Percentiles rank a stretch among this genome's conserved stretches.
These are phyloP conservation scores for Sphenopsis melanotis DNA, from an alignment of 2,797 vertebrate genomes.

Conservation along the genomic window DNA sequence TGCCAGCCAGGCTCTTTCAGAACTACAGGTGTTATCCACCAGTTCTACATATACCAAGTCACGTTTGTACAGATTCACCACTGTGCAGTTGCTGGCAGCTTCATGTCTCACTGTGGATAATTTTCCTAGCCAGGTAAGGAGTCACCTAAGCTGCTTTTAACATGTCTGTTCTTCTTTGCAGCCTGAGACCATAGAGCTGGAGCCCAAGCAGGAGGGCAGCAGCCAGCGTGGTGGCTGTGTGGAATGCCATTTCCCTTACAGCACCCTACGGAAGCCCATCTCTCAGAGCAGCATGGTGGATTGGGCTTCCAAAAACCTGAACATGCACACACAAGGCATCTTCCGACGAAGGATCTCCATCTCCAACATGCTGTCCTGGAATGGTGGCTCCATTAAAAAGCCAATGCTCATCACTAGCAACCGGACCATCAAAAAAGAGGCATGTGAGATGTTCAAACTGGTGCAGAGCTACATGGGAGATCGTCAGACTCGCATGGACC, in stretches of 20 bases:
- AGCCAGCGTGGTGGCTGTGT: constrained; percentile 59
- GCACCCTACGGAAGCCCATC: constrained; percentile 81
- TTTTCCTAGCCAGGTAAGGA: neutral
- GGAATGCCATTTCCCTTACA: constrained; percentile 78
- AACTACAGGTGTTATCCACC: neutral
- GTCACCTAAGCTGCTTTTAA: neutral
- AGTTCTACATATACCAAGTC: neutral
- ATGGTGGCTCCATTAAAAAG: constrained; percentile 87
- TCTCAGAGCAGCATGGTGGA: constrained; percentile 84
- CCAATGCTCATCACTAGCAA: constrained; percentile 91
- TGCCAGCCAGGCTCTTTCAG: neutral
- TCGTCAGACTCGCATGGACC: constrained; percentile 84
- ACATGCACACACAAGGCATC: constrained; percentile 90
- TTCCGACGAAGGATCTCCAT: constrained; percentile 89
- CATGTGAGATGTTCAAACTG: constrained; percentile 91
- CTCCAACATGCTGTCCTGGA: constrained; percentile 93
- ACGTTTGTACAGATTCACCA: neutral
- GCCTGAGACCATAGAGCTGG: constrained; percentile 75
- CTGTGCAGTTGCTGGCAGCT: neutral
- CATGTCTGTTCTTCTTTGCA: constrained; percentile 49
- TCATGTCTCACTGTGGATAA: neutral
- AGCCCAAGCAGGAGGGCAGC: constrained; percentile 74
- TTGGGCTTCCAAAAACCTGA: constrained; percentile 92
- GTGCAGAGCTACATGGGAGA: constrained; percentile 94
- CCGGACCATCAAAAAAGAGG: constrained; percentile 85